Evolutionary conservation across 2,888 invertebrate genomes (phyloP).

Genomic region (Dicyrtomina minuta): DNA sequence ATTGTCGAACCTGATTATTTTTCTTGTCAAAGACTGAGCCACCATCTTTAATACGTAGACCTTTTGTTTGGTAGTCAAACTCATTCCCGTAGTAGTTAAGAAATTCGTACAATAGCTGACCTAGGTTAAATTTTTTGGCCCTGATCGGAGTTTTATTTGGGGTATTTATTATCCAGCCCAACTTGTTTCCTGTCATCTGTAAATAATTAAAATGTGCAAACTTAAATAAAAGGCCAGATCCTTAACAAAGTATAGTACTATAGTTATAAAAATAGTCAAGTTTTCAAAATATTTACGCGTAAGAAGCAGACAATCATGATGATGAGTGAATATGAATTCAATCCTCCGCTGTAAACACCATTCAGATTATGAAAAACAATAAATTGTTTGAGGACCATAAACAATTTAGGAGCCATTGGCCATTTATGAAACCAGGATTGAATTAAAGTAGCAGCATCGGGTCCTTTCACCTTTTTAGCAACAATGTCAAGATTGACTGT

Average conservation of each 20-base stretch:
- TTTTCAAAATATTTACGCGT: not conserved
- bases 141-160: not conserved
- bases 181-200: not conserved
- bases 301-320: constrained; percentile 5
- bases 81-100: not conserved
- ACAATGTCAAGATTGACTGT: not conserved
- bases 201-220: too few relatives aligned
- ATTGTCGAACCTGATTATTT: not conserved
- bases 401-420: not conserved
- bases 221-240: too few relatives aligned
- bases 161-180: too few relatives aligned
- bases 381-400: constrained; percentile 1
- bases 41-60: not conserved
- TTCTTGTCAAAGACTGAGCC: not conserved
- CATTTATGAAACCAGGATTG: not conserved
- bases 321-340: constrained; percentile 1
- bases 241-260: too few relatives aligned
- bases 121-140: not conserved
- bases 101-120: not conserved
- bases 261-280: too few relatives aligned
- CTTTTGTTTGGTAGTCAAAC: not conserved
- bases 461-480: not conserved
- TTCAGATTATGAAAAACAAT: not conserved
- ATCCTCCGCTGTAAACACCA: not conserved
- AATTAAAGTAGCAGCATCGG: not conserved